phyloP scores from a whole-genome alignment of 2,113 vertebrate genomes.

The Catagonus wagneri region DNA sequence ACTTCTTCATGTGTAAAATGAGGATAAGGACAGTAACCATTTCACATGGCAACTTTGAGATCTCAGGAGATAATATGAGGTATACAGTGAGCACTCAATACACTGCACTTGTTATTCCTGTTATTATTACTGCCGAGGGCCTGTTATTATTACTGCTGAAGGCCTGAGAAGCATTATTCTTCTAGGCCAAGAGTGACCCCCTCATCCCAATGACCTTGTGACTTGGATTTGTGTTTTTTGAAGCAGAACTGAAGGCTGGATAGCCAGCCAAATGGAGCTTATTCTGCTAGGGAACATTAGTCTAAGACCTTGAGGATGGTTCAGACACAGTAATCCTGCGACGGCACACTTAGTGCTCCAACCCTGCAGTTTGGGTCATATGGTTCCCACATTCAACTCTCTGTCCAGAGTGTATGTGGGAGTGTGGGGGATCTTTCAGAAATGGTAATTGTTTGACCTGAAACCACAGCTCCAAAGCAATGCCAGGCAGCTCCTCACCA shows the following conservation, averaged over 20 bases:
- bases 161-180: not conserved
- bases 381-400: not conserved
- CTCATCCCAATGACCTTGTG: not conserved
- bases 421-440: not conserved
- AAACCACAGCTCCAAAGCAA: not conserved
- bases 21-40: not conserved
- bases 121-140: not conserved
- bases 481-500: not conserved
- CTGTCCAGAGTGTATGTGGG: not conserved
- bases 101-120: not conserved
- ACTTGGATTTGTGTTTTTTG: slow-evolving; percentile 35
- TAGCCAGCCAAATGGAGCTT: not conserved
- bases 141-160: not conserved
- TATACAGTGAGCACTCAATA: not conserved
- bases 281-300: not conserved
- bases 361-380: not conserved
- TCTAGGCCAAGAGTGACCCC: not conserved
- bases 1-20: not conserved
- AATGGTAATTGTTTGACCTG: not conserved
- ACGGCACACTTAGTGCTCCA: not conserved
- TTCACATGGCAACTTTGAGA: not conserved
- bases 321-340: not conserved
- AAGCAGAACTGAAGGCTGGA: not conserved
- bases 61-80: not conserved
- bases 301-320: not conserved